These are phyloP conservation scores for Meteorus colon DNA, from an alignment of 2,888 invertebrate genomes.

Conservation along the genomic window DNA sequence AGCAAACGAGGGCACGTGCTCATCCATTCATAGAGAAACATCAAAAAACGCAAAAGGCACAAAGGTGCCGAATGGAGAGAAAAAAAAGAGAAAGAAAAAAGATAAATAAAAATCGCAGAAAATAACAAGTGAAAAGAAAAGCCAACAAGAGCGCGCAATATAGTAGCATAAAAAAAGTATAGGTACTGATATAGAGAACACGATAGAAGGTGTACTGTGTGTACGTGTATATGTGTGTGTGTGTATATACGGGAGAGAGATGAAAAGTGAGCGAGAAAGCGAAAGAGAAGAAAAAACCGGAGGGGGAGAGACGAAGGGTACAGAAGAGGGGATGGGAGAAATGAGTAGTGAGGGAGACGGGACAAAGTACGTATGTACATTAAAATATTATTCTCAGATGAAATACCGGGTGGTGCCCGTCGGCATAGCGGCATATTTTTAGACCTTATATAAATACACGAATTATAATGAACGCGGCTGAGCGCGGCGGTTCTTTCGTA, in stretches of 20 bases:
- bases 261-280: conserved; percentile 38
- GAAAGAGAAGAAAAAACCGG: conserved; percentile 44
- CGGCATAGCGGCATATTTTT: conserved; percentile 72
- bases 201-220: background rate
- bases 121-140: conserved; percentile 24
- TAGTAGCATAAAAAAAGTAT: background rate
- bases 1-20: conserved; percentile 33
- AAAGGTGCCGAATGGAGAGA: conserved; percentile 33
- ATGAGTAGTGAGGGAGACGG: conserved; percentile 48
- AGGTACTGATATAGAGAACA: background rate
- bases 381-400: conserved; percentile 74
- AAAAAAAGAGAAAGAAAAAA: conserved; percentile 35
- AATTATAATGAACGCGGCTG: conserved; percentile 72
- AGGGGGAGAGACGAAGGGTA: conserved; percentile 41
- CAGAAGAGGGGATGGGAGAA: conserved; percentile 50
- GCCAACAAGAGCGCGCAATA: background rate
- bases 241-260: background rate
- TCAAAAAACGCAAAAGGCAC: conserved; percentile 35
- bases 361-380: conserved; percentile 65
- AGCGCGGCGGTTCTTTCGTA: conserved; percentile 44
- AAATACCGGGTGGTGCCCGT: conserved; percentile 73
- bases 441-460: conserved; percentile 74
- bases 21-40: conserved; percentile 41
- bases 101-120: conserved; percentile 29
- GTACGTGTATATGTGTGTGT: background rate